A percentile compares a stretch with the other conserved stretches of the same genome.
phyloP scores from a whole-genome alignment of 2,113 vertebrate genomes.

The Oenanthe oenanthe region DNA sequence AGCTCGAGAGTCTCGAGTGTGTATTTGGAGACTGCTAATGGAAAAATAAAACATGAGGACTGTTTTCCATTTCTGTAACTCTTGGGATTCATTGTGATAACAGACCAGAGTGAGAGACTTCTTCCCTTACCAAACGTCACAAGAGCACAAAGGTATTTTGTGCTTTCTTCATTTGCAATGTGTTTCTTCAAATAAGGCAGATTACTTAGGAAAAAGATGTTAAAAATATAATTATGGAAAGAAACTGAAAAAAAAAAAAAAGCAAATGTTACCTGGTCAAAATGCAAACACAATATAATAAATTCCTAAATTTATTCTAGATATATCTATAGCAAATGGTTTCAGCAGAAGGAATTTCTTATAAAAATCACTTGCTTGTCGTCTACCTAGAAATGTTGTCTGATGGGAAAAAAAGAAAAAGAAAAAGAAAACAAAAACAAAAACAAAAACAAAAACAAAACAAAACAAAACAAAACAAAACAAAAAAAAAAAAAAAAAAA shows the following conservation, averaged over 20 bases:
- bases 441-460: not conserved
- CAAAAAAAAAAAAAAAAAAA: not conserved
- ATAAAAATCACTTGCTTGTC: not conserved
- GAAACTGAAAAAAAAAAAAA: fast-evolving
- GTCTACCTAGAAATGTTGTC: not conserved
- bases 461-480: too few relatives aligned
- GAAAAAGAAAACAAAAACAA: too few relatives aligned
- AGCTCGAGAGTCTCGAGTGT: not conserved
- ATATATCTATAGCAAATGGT: not conserved
- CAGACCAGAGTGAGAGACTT: not conserved
- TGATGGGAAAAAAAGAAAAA: not conserved
- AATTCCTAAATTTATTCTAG: not conserved
- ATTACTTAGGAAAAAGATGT: not conserved
- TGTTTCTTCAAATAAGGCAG: not conserved
- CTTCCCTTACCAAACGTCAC: not conserved
- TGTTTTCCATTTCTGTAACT: not conserved
- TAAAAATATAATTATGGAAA: not conserved
- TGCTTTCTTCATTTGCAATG: not conserved
- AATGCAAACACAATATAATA: not conserved
- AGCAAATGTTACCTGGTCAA: not conserved
- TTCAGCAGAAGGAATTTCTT: not conserved
- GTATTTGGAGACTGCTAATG: not conserved
- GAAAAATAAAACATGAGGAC: slow-evolving; percentile 13
- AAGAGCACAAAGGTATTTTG: not conserved
- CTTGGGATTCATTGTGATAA: not conserved